Percentiles rank a stretch among this genome's conserved stretches.
Conservation (phyloP, 35 echinoderm and acorn worm genomes). For the Heliocidaris tuberculata region DNA sequence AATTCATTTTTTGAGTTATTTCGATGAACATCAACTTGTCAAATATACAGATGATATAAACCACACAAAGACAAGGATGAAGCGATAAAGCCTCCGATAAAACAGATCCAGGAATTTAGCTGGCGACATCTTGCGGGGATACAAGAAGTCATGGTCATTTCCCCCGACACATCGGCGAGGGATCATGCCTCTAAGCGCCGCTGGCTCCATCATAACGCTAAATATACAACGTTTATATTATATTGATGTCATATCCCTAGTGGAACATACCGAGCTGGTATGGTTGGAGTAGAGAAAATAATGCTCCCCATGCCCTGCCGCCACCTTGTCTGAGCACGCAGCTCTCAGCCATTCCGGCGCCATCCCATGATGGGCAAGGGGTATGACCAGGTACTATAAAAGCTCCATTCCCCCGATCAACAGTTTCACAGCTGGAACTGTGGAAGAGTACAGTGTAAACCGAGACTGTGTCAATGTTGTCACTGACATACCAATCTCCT, state of each 20-base stretch:
- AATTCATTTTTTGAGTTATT: too few relatives aligned
- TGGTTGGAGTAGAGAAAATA: neutral
- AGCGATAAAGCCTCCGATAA: conserved; percentile 5
- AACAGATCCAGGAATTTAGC: neutral
- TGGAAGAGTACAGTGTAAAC: neutral
- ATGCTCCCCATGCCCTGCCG: conserved; percentile 2
- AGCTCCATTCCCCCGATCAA: neutral
- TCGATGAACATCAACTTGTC: neutral
- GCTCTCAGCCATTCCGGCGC: conserved; percentile 31
- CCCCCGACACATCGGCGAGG: conserved; percentile 18
- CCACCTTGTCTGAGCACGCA: conserved; percentile 26
- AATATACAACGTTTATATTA: conserved; percentile 18
- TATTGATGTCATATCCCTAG: conserved; percentile 39
- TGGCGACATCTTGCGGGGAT: conserved; percentile 8
- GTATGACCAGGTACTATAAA: conserved; percentile 1
- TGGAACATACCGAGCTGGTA: neutral
- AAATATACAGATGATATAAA: neutral
- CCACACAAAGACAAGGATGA: neutral
- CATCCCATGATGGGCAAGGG: neutral
- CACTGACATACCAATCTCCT: conserved; percentile 38
- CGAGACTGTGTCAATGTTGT: conserved; percentile 47
- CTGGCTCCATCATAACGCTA: conserved; percentile 26
- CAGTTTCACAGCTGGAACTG: neutral
- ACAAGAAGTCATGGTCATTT: conserved; percentile 41
- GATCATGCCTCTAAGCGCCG: conserved; percentile 6